phyloP scores from a whole-genome alignment of 2,888 invertebrate species.

The Cylloceria caligata region DNA sequence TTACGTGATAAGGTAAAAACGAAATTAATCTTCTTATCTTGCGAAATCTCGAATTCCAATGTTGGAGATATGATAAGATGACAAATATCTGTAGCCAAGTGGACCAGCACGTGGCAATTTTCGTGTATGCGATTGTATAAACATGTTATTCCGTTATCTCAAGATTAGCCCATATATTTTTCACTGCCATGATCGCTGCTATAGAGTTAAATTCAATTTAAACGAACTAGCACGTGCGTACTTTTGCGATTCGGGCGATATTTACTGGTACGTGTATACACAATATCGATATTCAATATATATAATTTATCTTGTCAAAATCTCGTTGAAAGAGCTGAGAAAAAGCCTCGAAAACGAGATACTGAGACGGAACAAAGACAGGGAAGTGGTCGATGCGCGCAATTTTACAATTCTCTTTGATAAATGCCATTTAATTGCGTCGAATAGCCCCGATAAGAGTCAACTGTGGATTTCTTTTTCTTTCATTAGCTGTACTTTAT shows the following conservation, averaged over 20 bases:
- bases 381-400: neutral
- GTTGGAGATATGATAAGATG: neutral
- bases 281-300: too few relatives aligned
- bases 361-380: neutral
- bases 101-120: neutral
- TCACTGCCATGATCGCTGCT: neutral
- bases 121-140: neutral
- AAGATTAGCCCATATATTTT: neutral
- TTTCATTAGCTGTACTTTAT: neutral
- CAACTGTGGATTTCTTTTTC: neutral
- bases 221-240: neutral
- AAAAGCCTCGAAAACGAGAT: neutral
- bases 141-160: neutral
- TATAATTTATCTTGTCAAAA: neutral
- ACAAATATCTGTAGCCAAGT: neutral
- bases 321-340: neutral
- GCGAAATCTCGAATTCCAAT: neutral
- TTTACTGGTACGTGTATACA: neutral
- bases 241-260: conserved; percentile 12
- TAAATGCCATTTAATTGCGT: neutral
- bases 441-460: neutral
- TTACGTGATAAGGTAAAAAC: neutral
- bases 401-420: conserved; percentile 8
- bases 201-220: neutral
- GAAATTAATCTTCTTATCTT: neutral